A percentile compares a stretch with the other conserved stretches of the same genome.
phyloP scores from a whole-genome alignment of 1,140 invertebrate genomes.

The Magallana gigas region DNA sequence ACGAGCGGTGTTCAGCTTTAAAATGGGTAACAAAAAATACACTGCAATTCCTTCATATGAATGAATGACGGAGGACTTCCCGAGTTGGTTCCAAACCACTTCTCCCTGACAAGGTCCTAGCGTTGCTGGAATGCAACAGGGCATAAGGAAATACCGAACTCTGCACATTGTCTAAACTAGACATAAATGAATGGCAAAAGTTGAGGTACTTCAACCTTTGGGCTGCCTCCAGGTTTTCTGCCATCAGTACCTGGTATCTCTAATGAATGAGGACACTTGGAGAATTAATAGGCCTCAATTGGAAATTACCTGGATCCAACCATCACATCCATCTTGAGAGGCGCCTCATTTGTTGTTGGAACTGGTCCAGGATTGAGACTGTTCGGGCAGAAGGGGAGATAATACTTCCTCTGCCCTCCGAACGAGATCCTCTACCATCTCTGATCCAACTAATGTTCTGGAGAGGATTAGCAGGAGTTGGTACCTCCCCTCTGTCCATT shows the following conservation, averaged over 20 bases:
- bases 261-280: neutral
- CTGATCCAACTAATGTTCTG: too few species aligned
- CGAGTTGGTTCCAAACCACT: too few species aligned
- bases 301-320: neutral
- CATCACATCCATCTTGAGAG: neutral
- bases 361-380: neutral
- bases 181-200: conserved; percentile 5
- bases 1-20: too few species aligned
- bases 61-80: neutral
- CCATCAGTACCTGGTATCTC: conserved; percentile 23
- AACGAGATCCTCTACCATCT: too few species aligned
- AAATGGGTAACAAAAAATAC: neutral
- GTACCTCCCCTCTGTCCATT: too few species aligned
- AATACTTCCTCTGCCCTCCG: neutral
- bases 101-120: neutral
- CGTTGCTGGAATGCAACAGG: neutral
- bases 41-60: neutral
- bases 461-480: too few species aligned
- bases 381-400: neutral
- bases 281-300: neutral
- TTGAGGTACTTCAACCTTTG: neutral
- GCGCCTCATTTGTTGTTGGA: neutral
- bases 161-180: neutral
- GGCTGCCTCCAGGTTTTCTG: neutral
- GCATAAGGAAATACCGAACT: neutral